Percentiles rank a stretch among this genome's conserved stretches.
phyloP scores from a whole-genome alignment of 2,888 invertebrate species.

The Caradrina kadenii region DNA sequence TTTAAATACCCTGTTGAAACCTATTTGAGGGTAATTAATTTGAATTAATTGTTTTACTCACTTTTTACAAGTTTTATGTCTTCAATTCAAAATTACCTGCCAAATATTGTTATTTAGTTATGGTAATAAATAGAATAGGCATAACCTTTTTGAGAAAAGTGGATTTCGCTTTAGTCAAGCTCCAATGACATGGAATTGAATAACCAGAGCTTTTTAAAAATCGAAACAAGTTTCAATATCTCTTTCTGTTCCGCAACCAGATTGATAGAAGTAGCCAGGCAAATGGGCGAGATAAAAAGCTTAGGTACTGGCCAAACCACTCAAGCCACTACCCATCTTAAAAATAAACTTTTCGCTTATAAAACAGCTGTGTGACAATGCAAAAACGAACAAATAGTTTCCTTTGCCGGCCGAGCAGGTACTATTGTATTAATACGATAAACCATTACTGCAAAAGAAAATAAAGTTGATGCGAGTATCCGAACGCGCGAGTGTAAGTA shows the following conservation, averaged over 20 bases:
- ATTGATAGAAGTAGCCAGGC: slow-evolving; percentile 31
- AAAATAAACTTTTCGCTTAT: slow-evolving; percentile 68
- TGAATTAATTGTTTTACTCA: slow-evolving; percentile 36
- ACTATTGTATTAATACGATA: slow-evolving; percentile 82
- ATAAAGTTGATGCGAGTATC: slow-evolving; percentile 66
- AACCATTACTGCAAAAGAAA: slow-evolving; percentile 71
- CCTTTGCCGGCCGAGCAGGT: slow-evolving; percentile 64
- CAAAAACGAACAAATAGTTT: slow-evolving; percentile 66
- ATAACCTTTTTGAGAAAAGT: neutral
- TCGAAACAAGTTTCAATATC: neutral
- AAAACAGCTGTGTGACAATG: slow-evolving; percentile 71
- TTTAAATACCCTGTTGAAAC: slow-evolving; percentile 33
- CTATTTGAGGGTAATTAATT: slow-evolving; percentile 42
- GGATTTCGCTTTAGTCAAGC: neutral
- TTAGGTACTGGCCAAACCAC: slow-evolving; percentile 49
- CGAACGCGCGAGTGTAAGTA: slow-evolving; percentile 57
- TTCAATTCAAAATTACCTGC: slow-evolving; percentile 17
- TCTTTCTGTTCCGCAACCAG: neutral
- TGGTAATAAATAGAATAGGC: neutral
- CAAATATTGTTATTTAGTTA: slow-evolving; percentile 14
- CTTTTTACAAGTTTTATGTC: neutral
- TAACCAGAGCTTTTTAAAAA: too few species aligned
- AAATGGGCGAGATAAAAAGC: slow-evolving; percentile 60
- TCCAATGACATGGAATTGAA: too few species aligned
- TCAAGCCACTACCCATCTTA: slow-evolving; percentile 63